Evolutionary conservation across 2,888 invertebrate genomes (phyloP).

Genomic region (Troilus luridus): DNA sequence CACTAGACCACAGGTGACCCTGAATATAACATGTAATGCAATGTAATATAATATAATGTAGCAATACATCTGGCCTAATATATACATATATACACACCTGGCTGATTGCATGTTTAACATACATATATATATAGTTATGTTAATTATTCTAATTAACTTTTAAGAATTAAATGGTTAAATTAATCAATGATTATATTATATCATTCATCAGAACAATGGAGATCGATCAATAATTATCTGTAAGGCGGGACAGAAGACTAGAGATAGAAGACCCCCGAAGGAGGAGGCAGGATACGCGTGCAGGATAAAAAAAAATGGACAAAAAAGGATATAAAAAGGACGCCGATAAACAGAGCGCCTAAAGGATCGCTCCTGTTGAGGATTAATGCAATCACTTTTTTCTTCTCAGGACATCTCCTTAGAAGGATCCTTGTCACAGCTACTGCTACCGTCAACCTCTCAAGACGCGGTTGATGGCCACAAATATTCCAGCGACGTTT

Average conservation of each 20-base stretch:
- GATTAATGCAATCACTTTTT: conserved; percentile 46
- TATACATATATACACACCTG: no score
- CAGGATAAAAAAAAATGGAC: neutral
- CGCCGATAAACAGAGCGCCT: neutral
- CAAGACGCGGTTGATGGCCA: neutral
- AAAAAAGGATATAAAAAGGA: conserved; percentile 33
- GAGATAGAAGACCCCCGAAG: neutral
- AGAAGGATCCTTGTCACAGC: conserved; percentile 8
- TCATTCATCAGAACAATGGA: no score
- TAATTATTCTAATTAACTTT: no score
- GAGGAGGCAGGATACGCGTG: neutral
- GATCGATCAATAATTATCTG: neutral
- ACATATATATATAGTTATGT: no score
- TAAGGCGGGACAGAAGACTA: neutral
- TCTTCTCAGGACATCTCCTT: neutral
- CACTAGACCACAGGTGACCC: no score
- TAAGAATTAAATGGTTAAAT: no score
- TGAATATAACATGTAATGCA: no score
- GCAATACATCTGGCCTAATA: no score
- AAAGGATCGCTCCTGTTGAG: conserved; percentile 1
- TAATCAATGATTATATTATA: no score
- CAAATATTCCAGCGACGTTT: neutral
- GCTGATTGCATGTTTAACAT: no score
- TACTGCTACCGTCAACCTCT: neutral
- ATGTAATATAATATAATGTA: no score